These are phyloP conservation scores for Colaptes auratus DNA, from an alignment of 2,113 vertebrate species.

Conservation along the genomic window DNA sequence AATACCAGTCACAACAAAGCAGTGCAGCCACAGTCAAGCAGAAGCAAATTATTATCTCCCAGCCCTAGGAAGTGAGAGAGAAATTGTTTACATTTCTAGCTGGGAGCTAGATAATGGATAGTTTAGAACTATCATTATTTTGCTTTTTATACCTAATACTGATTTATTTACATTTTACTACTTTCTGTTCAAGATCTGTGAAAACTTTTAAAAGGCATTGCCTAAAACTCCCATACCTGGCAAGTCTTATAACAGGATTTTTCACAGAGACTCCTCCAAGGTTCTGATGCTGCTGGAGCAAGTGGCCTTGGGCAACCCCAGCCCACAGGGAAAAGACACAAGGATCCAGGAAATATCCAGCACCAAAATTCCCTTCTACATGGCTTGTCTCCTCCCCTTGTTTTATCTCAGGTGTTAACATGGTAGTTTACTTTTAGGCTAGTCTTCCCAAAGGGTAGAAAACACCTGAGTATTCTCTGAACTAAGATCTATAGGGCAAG, in stretches of 20 bases:
- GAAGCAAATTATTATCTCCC: too few relatives aligned
- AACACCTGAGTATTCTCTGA: background rate
- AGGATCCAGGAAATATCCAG: background rate
- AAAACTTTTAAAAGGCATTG: too few relatives aligned
- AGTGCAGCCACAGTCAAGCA: too few relatives aligned
- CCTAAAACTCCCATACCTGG: too few relatives aligned
- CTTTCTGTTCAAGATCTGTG: too few relatives aligned
- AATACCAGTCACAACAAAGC: too few relatives aligned
- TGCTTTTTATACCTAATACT: too few relatives aligned
- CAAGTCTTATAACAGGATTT: background rate
- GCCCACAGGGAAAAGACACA: background rate
- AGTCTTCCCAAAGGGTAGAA: background rate
- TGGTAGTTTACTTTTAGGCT: background rate
- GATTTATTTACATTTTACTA: too few relatives aligned
- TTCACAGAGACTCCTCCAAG: background rate
- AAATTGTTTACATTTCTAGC: too few relatives aligned
- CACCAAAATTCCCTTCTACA: background rate
- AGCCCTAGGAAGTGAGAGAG: too few relatives aligned
- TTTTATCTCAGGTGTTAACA: background rate
- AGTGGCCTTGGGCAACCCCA: background rate
- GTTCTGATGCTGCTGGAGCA: background rate
- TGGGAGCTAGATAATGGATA: too few relatives aligned
- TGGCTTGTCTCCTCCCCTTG: background rate
- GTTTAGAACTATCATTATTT: too few relatives aligned
- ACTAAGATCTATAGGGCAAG: background rate